Evolutionary conservation across 2,888 invertebrate species (phyloP).

Genomic region (Cybosia mesomella): DNA sequence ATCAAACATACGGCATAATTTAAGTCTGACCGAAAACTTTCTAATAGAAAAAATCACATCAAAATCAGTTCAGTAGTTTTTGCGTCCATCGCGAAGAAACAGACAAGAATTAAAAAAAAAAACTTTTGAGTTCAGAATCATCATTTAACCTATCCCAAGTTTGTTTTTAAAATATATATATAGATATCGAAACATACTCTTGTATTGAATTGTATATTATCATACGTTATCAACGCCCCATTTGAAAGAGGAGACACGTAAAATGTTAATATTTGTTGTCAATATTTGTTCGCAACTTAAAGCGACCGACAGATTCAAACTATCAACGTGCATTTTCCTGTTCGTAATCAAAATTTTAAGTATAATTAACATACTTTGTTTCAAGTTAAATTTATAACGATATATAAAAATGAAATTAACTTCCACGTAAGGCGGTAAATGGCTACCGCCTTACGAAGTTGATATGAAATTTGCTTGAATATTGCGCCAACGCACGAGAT

Average conservation of each 20-base stretch:
- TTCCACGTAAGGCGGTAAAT: slow-evolving; percentile 25
- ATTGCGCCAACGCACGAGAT: slow-evolving; percentile 34
- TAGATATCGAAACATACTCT: neutral
- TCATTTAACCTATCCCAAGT: too few relatives aligned
- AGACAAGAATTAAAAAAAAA: too few relatives aligned
- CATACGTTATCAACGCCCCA: slow-evolving; percentile 43
- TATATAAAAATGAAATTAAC: slow-evolving; percentile 1
- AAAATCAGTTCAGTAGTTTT: too few relatives aligned
- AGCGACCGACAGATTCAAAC: slow-evolving; percentile 30
- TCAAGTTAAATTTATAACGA: neutral
- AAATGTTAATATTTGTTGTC: slow-evolving; percentile 57
- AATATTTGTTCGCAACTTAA: slow-evolving; percentile 66
- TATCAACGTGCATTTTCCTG: neutral
- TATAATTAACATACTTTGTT: slow-evolving; percentile 2
- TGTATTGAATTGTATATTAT: slow-evolving; percentile 14
- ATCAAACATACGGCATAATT: too few relatives aligned
- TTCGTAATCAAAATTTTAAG: neutral
- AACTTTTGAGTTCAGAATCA: too few relatives aligned
- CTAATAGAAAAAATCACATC: too few relatives aligned
- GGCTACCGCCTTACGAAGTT: slow-evolving; percentile 23
- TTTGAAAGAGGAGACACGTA: slow-evolving; percentile 34
- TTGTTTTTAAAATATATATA: too few relatives aligned
- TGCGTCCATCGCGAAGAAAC: too few relatives aligned
- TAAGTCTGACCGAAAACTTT: too few relatives aligned
- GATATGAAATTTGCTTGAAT: slow-evolving; percentile 34